Evolutionary conservation across 2,797 vertebrate genomes (phyloP), one percentile per base, ranked within the genome.

Genomic region (Cuculus canorus): DNA sequence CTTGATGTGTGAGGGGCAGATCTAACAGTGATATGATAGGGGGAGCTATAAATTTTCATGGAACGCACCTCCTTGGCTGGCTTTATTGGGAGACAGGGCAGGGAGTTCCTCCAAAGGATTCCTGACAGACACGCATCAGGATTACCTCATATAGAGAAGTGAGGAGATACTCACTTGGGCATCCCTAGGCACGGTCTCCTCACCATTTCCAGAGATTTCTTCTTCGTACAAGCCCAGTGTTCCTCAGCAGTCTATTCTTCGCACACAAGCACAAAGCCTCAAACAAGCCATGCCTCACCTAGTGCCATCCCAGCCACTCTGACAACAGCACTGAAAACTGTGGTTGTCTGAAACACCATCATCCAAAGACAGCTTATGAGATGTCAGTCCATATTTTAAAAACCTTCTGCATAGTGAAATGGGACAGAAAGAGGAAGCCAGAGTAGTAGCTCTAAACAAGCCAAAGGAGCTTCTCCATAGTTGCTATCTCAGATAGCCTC

Each of bases 251-350:
- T 9, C 41, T 52, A 18, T 6, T 89, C 47, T 68, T 75, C 59
- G 39, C 19, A 57, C 17, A 30, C 11, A 90, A 39, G 13, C 35
- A 64, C 53, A 56, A 66, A 75, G n/a, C 12, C 37, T 45, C 73
- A 61, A 23, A 85, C 53, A 75, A 65, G 6, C 28, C 57, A 33
- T 45, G 50, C 17, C n/a, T 60, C 7, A 3, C 23, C 33, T 73
- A 33, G 17, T 13, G 13, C 25, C 4, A 0, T 65, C 37, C 68
- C 68, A 39, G 16, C 18, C 69, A 5, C 15, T 88, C 56, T 45
- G 48, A 45, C 21, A 53, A 32, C 66, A 43, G 25, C 0, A 0
- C 22, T 64, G 60, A 86, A 54, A 11, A 28, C 7, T 12, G 14
- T 11, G 5, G 35, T 61, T 80, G 27, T 41, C 61, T 83, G 54